Evolutionary conservation across 2,113 vertebrate species (phyloP), one percentile per base, ranked within the genome.

Genomic region (Pachypanchax playfairii): DNA sequence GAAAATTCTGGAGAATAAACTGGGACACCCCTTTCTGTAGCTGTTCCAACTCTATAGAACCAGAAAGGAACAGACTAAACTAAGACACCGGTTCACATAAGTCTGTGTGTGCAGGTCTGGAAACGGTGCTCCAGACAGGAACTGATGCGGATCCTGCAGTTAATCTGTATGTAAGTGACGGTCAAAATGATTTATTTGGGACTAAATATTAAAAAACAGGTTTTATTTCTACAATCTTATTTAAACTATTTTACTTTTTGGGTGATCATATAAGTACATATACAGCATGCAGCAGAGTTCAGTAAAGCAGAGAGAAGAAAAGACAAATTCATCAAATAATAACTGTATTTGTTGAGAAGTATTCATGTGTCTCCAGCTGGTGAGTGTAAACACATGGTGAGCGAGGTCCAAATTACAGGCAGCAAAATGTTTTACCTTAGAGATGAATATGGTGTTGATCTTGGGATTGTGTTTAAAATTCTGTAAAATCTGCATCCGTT

Each of bases 401-500:
- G n/a, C n/a, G n/a, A n/a, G 13, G 33, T 29, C 28, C 28, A 29
- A 4, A 29, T 29, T 29, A 29, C 28, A 29, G 4, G 13, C 33
- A 13, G 33, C 6, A 7, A 1, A 12, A 31, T 1, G 1, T 1
- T 53, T 86, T 85, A 97, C 97, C 95, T 98, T 99, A 58, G 97
- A 98, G 83, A 99, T 99, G 75, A 99, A 98, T 85, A 99, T 99
- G 38, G 97, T 99, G 88, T 99, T 99, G 88, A 99, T 98, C 88
- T 98, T 99, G 13, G 97, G 97, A 69, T 99, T 99, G 88, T 96
- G 97, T 79, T 98, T 99, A 83, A 99, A 99, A 84, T 99, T 99
- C 79, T 99, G 97, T 6, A 99, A 91, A 77, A 99, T 99, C 81
- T 98, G 96, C 97, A 99, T 98, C 39, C 97, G 91, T 58, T 99